Evolutionary conservation across 2,113 vertebrate genomes (phyloP).

Genomic region (Otus sunia): DNA sequence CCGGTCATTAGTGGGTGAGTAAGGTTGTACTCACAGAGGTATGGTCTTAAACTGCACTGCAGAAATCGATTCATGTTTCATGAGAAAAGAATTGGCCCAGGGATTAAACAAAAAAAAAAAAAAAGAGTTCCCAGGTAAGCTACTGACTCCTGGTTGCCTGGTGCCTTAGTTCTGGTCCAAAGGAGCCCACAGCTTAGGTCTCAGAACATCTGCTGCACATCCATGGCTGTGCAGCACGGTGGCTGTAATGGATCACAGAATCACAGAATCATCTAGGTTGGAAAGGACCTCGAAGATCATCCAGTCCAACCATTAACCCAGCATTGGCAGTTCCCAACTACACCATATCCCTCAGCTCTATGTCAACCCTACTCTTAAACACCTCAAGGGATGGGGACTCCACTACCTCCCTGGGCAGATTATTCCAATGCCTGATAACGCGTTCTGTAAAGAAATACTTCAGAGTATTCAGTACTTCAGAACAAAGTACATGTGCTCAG

Average conservation of each 20-base stretch:
- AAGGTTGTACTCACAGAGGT: neutral
- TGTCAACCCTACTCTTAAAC: no score
- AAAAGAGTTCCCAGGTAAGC: neutral
- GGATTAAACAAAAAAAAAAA: neutral
- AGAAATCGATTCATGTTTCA: neutral
- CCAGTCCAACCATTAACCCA: no score
- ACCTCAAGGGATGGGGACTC: no score
- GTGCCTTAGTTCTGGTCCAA: neutral
- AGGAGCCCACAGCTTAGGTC: neutral
- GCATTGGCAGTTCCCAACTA: no score
- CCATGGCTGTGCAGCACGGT: accelerated
- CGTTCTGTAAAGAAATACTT: no score
- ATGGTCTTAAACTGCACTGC: accelerated
- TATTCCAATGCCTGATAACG: no score
- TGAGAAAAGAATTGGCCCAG: neutral
- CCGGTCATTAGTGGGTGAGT: neutral
- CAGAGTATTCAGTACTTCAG: no score
- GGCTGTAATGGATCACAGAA: no score
- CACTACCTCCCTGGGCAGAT: no score
- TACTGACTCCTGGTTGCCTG: neutral
- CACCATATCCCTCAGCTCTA: no score
- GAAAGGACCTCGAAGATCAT: no score
- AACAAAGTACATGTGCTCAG: accelerated
- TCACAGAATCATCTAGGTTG: no score
- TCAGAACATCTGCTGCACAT: neutral